Conservation (phyloP, 2,888 invertebrate genomes). For the Bursaphelenchus okinawaensis region DNA sequence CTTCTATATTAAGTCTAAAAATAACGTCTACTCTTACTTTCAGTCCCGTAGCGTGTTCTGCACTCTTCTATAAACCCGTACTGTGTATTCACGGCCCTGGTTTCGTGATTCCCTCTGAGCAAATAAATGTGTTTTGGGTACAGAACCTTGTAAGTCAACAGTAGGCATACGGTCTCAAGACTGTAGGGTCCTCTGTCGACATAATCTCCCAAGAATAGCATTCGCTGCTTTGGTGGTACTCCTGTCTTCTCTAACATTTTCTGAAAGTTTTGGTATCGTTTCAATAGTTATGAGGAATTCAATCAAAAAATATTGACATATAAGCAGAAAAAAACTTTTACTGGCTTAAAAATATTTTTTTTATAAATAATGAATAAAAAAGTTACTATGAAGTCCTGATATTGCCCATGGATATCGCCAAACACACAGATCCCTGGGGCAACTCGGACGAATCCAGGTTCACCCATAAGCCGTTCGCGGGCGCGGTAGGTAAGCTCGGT, state of each 20-base stretch:
- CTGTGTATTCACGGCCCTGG: conserved; percentile 27
- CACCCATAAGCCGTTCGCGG: not conserved
- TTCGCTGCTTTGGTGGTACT: conserved; percentile 15
- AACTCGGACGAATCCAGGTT: not conserved
- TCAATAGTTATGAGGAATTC: no score
- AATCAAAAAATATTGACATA: no score
- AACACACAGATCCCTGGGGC: conserved; percentile 19
- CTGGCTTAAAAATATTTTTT: no score
- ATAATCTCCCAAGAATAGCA: conserved; percentile 89
- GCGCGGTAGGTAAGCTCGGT: not conserved
- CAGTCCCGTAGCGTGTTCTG: conserved; percentile 19
- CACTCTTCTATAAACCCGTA: conserved; percentile 38
- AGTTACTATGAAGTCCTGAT: conserved; percentile 65
- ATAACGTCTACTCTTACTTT: conserved; percentile 13
- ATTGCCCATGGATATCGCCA: conserved; percentile 96
- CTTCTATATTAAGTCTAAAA: no score
- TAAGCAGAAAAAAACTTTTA: not conserved
- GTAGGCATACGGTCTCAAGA: conserved; percentile 54
- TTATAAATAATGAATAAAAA: not conserved
- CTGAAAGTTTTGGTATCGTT: no score
- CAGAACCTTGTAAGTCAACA: conserved; percentile 80
- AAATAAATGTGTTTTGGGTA: conserved; percentile 29
- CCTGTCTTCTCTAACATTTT: conserved; percentile 20
- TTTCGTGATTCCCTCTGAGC: conserved; percentile 37
- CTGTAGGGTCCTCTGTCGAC: conserved; percentile 96